A percentile compares a stretch with the other conserved stretches of the same genome.
These are phyloP conservation scores for Hyperoplus immaculatus DNA, from an alignment of 2,797 vertebrate genomes.

Conservation along the genomic window DNA sequence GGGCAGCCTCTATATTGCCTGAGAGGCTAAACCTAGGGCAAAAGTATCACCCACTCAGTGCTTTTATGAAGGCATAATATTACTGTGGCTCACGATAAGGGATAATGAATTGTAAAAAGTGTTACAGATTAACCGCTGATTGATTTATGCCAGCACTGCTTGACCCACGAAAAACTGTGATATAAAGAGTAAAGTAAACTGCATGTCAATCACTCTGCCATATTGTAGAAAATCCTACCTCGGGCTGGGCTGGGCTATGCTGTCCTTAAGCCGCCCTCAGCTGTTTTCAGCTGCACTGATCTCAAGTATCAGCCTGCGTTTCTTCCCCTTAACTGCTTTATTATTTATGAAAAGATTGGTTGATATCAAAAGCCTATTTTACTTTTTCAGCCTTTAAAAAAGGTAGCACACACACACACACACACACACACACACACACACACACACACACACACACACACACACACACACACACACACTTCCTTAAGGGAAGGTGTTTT, in stretches of 20 bases:
- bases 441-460: not conserved
- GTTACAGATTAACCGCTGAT: too few species aligned
- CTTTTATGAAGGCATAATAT: too few species aligned
- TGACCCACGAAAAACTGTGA: not conserved
- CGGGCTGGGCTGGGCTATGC: not conserved
- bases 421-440: conserved; percentile 9
- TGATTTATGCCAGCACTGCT: not conserved
- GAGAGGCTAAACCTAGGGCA: too few species aligned
- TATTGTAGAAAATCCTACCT: not conserved
- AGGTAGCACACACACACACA: not conserved
- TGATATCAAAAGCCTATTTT: conserved; percentile 58
- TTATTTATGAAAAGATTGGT: conserved; percentile 70
- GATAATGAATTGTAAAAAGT: too few species aligned
- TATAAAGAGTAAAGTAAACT: too few species aligned
- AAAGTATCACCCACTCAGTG: too few species aligned
- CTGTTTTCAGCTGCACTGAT: conserved; percentile 12
- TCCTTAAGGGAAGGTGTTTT: conserved; percentile 23
- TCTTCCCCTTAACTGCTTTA: conserved; percentile 51
- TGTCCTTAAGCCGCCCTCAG: conserved; percentile 25
- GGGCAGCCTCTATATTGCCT: too few species aligned
- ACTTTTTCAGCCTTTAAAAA: conserved; percentile 49
- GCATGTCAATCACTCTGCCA: not conserved
- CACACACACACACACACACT: not conserved
- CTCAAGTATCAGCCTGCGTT: conserved; percentile 28
- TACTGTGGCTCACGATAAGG: too few species aligned